Evolutionary conservation across 2,888 invertebrate genomes (phyloP), one percentile per base, ranked within the genome.

Genomic region (Leptarthrus brevirostris): DNA sequence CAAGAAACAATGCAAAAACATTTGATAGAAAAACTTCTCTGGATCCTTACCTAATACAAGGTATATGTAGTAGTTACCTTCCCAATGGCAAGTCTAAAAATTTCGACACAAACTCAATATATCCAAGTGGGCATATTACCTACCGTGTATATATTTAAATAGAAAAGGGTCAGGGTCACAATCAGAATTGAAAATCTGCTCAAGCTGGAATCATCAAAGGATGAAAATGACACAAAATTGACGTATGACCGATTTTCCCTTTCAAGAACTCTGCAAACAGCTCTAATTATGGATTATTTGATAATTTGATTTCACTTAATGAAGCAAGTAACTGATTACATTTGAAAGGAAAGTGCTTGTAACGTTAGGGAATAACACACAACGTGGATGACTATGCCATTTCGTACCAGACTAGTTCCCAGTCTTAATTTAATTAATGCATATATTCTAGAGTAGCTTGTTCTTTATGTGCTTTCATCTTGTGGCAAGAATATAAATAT

Each of bases 211-310:
- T 18, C 49, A 49, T 49, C 49, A 49, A 49, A 49, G 49, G 49
- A 49, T 49, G 49, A 49, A 49, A 49, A 49, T 18, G 49, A 49
- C 49, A 49, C 16, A 16, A 20, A 49, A 49, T 49, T 49, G 49
- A 49, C 16, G 18, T 49, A 49, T 49, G 49, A 49, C 16, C 49
- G 49, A 49, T 49, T 49, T 49, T 16, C 49, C 49, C 20, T 49
- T 49, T 49, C 49, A 49, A 49, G 49, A 16, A 49, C 47, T 49
- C 49, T 16, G 5, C 49, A 49, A 16, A 49, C 18, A 49, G 49
- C 49, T 6, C 18, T 20, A 20, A 49, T 49, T 49, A 16, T 18
- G 18, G 49, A 49, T 16, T 49, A 49, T 49, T 49, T 49, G 18
- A 49, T 49, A 49, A 49, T 49, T 49, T 18, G 49, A 49, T 16